These are phyloP conservation scores for Sipunculus nudus DNA, from an alignment of 2,888 invertebrate species.

Conservation along the genomic window DNA sequence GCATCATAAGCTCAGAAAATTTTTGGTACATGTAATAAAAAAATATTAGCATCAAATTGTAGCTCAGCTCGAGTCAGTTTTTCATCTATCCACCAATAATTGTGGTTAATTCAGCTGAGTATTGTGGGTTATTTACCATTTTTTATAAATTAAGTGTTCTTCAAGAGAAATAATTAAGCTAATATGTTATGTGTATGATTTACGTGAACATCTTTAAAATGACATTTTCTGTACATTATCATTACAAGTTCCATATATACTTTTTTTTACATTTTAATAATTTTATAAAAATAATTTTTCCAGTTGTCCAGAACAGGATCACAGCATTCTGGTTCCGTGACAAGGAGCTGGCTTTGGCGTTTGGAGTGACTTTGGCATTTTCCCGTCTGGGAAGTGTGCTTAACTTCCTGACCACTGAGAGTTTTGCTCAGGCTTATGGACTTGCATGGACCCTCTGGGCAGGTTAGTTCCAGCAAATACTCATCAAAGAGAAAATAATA, in stretches of 20 bases:
- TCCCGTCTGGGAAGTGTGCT: slow-evolving; percentile 66
- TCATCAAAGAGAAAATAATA: background rate
- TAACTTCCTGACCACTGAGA: slow-evolving; percentile 64
- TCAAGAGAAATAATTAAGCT: too few relatives aligned
- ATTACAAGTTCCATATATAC: background rate
- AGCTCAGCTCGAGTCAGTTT: too few relatives aligned
- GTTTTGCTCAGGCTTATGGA: slow-evolving; percentile 56
- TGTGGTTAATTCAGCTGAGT: too few relatives aligned
- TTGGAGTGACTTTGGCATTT: slow-evolving; percentile 65
- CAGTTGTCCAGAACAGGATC: slow-evolving; percentile 67
- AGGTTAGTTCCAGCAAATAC: slow-evolving; percentile 45
- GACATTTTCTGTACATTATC: background rate
- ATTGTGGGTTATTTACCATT: too few relatives aligned
- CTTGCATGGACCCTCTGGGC: slow-evolving; percentile 65
- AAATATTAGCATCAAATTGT: too few relatives aligned
- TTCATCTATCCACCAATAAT: too few relatives aligned
- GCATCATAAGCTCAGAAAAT: too few relatives aligned
- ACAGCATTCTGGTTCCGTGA: slow-evolving; percentile 67
- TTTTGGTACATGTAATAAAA: too few relatives aligned
- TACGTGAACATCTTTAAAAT: too few relatives aligned
- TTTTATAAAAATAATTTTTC: slow-evolving; percentile 17
- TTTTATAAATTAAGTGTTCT: too few relatives aligned
- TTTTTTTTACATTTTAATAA: background rate
- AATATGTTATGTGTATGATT: too few relatives aligned
- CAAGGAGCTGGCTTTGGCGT: slow-evolving; percentile 66